A percentile compares a stretch with the other conserved stretches of the same genome.
Evolutionary conservation across 2,888 invertebrate species (phyloP).

Genomic region (Acanthosepion pharaonis): DNA sequence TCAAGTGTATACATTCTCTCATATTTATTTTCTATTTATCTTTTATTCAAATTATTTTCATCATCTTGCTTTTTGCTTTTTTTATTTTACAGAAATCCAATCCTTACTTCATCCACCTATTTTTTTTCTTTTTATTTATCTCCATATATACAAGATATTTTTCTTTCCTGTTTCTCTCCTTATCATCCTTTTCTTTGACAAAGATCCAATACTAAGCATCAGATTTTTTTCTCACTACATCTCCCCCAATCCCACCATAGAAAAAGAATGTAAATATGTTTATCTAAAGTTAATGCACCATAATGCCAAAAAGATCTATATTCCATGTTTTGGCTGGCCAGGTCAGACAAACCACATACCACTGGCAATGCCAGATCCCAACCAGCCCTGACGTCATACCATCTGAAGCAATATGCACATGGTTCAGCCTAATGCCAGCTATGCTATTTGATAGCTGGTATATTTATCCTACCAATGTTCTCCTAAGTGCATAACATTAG

Average conservation of each 20-base stretch:
- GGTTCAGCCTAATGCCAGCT: slow-evolving; percentile 12
- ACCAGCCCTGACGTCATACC: slow-evolving; percentile 33
- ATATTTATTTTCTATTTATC: no score
- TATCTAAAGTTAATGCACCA: background rate
- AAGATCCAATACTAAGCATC: background rate
- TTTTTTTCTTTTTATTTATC: no score
- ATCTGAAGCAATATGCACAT: slow-evolving; percentile 21
- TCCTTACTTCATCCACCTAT: no score
- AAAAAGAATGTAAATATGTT: background rate
- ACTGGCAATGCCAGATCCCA: slow-evolving; percentile 14
- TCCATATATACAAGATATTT: background rate
- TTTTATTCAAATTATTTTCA: no score
- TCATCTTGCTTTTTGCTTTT: no score
- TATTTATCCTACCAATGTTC: background rate
- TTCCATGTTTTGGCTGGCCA: slow-evolving; percentile 33
- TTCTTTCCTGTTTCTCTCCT: background rate
- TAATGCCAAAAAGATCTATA: slow-evolving; percentile 23
- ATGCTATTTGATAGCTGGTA: slow-evolving; percentile 18
- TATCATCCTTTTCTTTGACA: background rate
- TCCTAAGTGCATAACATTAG: background rate
- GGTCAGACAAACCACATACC: slow-evolving; percentile 33
- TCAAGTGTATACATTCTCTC: no score
- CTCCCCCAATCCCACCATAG: background rate
- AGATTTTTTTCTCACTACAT: background rate
- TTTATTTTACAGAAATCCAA: no score